A percentile compares a stretch with the other conserved stretches of the same genome.
Evolutionary conservation across 2,888 invertebrate species (phyloP).

Genomic region (Argyresthia albistria): DNA sequence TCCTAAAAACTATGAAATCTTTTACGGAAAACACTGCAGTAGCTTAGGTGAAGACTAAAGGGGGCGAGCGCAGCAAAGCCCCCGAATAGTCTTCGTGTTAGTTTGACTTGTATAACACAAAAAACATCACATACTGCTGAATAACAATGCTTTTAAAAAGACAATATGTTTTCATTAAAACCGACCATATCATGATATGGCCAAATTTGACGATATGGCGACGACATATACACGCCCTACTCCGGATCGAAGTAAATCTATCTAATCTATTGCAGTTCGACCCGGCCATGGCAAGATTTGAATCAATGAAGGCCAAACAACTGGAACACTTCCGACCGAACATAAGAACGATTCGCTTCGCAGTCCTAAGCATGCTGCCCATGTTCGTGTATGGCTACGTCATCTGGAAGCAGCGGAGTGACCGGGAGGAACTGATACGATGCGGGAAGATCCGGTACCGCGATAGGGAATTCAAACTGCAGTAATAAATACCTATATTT

Average conservation of each 20-base stretch:
- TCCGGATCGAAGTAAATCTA: background rate
- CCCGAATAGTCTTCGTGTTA: too few relatives aligned
- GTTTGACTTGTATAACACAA: too few relatives aligned
- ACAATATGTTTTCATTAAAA: too few relatives aligned
- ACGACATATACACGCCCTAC: too few relatives aligned
- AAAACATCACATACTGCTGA: too few relatives aligned
- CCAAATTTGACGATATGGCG: too few relatives aligned
- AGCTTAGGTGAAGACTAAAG: too few relatives aligned
- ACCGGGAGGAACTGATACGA: conserved; percentile 72
- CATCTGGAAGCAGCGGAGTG: conserved; percentile 63
- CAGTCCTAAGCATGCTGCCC: conserved; percentile 66
- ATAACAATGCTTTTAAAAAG: too few relatives aligned
- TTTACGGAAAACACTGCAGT: too few relatives aligned
- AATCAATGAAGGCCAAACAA: conserved; percentile 77
- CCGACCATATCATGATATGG: too few relatives aligned
- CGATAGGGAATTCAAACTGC: conserved; percentile 76
- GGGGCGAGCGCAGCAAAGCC: too few relatives aligned
- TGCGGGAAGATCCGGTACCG: conserved; percentile 82
- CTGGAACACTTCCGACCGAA: conserved; percentile 80
- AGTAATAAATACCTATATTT: background rate
- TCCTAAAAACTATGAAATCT: too few relatives aligned
- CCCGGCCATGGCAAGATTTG: conserved; percentile 80
- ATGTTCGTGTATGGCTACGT: conserved; percentile 66
- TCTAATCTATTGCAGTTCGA: conserved; percentile 79
- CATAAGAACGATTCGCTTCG: conserved; percentile 62